Base-by-base conservation (phyloP, 2,888 invertebrate genomes). In the Dascillus cervinus region DNA sequence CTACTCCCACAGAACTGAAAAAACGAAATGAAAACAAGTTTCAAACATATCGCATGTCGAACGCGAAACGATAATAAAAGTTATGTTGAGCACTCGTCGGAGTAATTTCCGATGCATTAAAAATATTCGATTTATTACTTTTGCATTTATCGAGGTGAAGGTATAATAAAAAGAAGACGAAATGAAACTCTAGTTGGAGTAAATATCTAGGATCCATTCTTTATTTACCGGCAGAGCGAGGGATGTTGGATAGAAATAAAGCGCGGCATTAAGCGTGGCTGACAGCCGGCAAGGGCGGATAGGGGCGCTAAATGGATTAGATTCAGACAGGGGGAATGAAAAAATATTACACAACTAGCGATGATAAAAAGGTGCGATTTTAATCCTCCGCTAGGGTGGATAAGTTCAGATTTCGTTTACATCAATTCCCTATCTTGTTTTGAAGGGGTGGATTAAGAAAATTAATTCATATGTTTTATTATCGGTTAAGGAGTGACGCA, bases 341-440 rank as follows among this genome's bases (percentile, higher is more conserved):
- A 58, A 59, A 60, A 60, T 60, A 60, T 60, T 57, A 55, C 57
- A 52, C 56, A 51, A 53, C 53, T 52, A 44, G 47, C 49, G 50
- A 53, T 57, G 56, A 58, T 55, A 56, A 57, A 57, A 58, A 55
- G 56, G 55, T 55, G 55, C 54, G 52, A 54, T 51, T 53, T 56
- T 56, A 56, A 57, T 57, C 53, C 41, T 34, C 28, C 37, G 32
- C 35, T 32, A 37, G 43, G 37, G 40, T 37, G 40, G 35, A 43
- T 40, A 32, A 35, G 40, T 35, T 34, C 38, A 30, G 38, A 41
- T 43, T 43, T 32, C 21, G 26, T 15, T 34, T 32, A 29, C 29
- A 14, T 26, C 14, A 25, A 23, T 32, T 34, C 23, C 22, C 24
- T 17, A 17, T 17, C 17, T 35, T 24, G 22, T 11, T 26, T 31